Conservation (phyloP, 2,113 vertebrate species). For the Rhagologus leucostigma region DNA sequence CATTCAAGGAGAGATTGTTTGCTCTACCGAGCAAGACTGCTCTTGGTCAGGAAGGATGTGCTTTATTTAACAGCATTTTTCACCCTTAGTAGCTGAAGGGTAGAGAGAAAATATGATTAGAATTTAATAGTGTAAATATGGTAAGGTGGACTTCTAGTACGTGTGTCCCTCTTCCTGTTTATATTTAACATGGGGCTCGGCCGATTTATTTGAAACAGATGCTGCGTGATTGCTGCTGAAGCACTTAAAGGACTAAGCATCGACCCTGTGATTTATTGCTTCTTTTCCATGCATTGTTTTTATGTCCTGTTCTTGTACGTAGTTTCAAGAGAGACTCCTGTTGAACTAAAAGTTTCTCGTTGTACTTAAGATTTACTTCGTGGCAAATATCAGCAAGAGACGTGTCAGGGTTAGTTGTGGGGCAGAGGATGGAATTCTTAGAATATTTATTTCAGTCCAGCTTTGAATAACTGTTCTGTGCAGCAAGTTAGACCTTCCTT, state of each 20-base stretch:
- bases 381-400: background rate
- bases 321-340: background rate
- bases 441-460: constrained; percentile 28
- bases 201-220: constrained; percentile 63
- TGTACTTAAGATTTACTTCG: background rate
- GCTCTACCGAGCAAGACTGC: background rate
- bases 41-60: constrained; percentile 1
- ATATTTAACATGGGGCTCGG: constrained; percentile 58
- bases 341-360: background rate
- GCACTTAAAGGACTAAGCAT: constrained; percentile 25
- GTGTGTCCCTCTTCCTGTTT: constrained; percentile 77
- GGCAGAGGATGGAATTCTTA: constrained; percentile 15
- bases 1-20: background rate
- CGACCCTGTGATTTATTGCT: background rate
- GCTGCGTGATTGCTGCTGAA: constrained; percentile 44
- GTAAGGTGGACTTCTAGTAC: constrained; percentile 36
- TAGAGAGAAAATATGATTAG: background rate
- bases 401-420: constrained; percentile 21
- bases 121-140: background rate
- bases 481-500: constrained; percentile 20
- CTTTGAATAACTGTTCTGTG: constrained; percentile 57
- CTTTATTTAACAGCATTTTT: background rate
- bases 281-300: background rate
- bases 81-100: background rate
- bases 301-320: background rate